phyloP scores from a whole-genome alignment of 2,113 vertebrate species.

The Mormoops blainvillei region DNA sequence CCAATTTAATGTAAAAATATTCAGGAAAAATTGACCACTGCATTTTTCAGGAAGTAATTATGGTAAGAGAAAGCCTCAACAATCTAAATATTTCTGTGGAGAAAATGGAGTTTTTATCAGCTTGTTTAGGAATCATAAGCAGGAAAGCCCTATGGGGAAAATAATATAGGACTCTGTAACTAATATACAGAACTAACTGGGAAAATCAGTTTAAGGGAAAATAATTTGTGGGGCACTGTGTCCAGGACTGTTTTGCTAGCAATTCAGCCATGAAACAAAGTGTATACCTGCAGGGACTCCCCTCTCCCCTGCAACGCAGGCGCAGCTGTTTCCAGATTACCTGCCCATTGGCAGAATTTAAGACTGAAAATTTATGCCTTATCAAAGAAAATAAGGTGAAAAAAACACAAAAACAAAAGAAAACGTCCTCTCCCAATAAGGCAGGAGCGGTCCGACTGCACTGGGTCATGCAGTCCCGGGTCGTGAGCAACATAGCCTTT shows the following conservation, averaged over 20 bases:
- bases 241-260: constrained; percentile 60
- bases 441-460: not conserved
- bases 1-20: constrained; percentile 54
- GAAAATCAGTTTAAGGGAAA: constrained; percentile 70
- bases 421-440: not conserved
- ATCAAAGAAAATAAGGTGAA: constrained; percentile 40
- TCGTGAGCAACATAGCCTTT: fast-evolving
- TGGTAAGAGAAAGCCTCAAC: constrained; percentile 41
- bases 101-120: constrained; percentile 68
- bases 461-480: not conserved
- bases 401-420: not conserved
- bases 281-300: not conserved
- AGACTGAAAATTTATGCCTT: constrained; percentile 26
- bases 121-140: constrained; percentile 54
- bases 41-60: constrained; percentile 64
- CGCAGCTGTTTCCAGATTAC: constrained; percentile 49
- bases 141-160: constrained; percentile 68
- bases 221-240: constrained; percentile 60
- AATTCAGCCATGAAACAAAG: constrained; percentile 63
- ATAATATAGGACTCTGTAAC: constrained; percentile 61
- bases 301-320: not conserved
- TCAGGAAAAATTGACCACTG: constrained; percentile 52
- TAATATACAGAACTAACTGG: constrained; percentile 67
- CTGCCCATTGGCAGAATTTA: constrained; percentile 21
- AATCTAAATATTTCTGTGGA: constrained; percentile 39